Conservation (phyloP, 1,140 invertebrate species). For the Panagrolaimus sp. region DNA sequence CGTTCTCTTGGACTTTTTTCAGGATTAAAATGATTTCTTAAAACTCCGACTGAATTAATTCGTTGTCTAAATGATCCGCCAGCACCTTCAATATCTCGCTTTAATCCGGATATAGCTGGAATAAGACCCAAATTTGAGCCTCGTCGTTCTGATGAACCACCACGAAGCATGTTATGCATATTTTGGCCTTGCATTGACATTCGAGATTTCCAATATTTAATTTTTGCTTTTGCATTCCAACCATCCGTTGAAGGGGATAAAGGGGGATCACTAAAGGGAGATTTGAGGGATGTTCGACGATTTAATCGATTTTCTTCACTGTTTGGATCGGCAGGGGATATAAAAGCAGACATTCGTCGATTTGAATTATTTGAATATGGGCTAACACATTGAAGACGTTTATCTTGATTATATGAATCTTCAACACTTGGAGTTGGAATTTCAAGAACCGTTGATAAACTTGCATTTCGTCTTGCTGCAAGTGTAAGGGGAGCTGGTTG, state of each 20-base stretch:
- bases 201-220: conserved; percentile 5
- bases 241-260: not conserved
- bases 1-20: no score
- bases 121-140: conserved; percentile 3
- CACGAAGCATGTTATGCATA: no score
- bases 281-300: not conserved
- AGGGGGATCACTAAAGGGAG: not conserved
- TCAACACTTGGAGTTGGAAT: not conserved
- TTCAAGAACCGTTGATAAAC: not conserved
- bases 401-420: not conserved
- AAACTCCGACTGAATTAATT: no score
- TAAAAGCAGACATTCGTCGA: no score
- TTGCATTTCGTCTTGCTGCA: not conserved
- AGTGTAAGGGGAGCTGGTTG: not conserved
- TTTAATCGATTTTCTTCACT: no score
- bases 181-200: conserved; percentile 6
- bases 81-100: no score
- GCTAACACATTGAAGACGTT: no score
- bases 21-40: no score
- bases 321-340: no score
- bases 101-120: not conserved
- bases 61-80: no score
- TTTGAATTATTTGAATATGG: no score
- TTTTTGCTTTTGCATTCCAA: not conserved
- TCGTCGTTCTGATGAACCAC: not conserved